Evolutionary conservation across 2,888 invertebrate genomes (phyloP).

Genomic region (Arenicola marina): DNA sequence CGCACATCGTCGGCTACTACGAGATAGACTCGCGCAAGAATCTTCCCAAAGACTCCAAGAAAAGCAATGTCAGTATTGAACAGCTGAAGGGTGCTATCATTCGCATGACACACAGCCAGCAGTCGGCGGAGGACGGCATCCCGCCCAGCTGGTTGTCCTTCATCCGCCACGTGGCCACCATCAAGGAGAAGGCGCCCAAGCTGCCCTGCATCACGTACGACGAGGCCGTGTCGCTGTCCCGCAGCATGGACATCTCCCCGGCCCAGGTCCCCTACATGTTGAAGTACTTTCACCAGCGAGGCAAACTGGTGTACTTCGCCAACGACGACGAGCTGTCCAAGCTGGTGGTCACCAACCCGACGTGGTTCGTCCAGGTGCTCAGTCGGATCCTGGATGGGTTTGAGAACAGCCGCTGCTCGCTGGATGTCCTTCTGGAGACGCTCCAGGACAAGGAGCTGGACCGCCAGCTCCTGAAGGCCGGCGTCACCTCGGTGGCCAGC

Average conservation of each 20-base stretch:
- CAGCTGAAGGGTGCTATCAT: conserved; percentile 38
- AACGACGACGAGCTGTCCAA: conserved; percentile 32
- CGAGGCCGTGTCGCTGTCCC: conserved; percentile 35
- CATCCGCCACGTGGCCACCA: conserved; percentile 33
- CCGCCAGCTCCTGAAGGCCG: conserved; percentile 31
- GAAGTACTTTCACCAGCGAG: conserved; percentile 37
- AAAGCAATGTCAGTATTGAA: conserved; percentile 37
- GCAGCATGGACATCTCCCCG: conserved; percentile 36
- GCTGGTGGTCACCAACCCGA: conserved; percentile 37
- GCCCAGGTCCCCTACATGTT: conserved; percentile 31
- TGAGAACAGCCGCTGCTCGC: conserved; percentile 20
- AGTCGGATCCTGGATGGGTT: conserved; percentile 27
- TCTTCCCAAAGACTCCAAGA: conserved; percentile 39
- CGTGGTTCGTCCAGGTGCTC: conserved; percentile 36
- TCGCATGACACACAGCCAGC: conserved; percentile 24
- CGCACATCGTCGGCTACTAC: conserved; percentile 35
- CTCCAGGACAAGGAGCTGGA: conserved; percentile 38
- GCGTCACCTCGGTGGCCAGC: conserved; percentile 20
- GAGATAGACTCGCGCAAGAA: conserved; percentile 37
- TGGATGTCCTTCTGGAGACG: conserved; percentile 24
- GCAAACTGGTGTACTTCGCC: conserved; percentile 36
- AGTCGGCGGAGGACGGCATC: conserved; percentile 26
- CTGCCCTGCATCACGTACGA: conserved; percentile 36
- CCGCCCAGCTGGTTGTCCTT: conserved; percentile 36
- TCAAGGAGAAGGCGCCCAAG: conserved; percentile 31